Percentiles rank a stretch among this genome's conserved stretches.
Conservation (phyloP, 2,113 vertebrate genomes). For the Chaenogobius annularis region DNA sequence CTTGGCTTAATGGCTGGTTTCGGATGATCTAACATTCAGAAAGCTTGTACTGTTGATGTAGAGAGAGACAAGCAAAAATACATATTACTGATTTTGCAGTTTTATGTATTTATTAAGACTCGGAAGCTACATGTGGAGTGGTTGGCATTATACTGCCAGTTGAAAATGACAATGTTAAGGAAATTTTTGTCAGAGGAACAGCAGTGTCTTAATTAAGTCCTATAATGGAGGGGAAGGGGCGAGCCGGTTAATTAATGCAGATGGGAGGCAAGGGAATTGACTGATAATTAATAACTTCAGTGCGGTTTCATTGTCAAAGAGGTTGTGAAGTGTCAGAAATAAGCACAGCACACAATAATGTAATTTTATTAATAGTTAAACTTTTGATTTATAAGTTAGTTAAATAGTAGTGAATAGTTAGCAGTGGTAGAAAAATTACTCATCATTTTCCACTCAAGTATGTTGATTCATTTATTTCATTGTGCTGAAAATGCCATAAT, state of each 20-base stretch:
- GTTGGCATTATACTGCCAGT: background rate
- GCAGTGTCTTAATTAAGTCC: conserved; percentile 5
- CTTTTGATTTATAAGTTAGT: background rate
- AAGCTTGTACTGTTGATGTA: background rate
- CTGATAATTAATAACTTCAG: conserved; percentile 6
- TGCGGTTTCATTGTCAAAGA: background rate
- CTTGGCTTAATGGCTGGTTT: background rate
- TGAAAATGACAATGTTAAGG: conserved; percentile 6
- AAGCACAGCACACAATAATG: background rate
- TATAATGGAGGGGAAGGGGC: conserved; percentile 7
- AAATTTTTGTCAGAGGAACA: conserved; percentile 9
- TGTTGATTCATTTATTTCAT: too few relatives aligned
- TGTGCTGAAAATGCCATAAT: too few relatives aligned
- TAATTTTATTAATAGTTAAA: background rate
- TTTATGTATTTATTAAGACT: background rate
- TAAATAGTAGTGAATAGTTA: background rate
- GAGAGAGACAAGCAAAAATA: background rate
- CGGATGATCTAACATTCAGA: background rate
- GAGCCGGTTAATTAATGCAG: conserved; percentile 11
- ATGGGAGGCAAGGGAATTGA: background rate
- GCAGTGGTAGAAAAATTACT: background rate
- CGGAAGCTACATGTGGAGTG: background rate
- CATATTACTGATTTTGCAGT: too few relatives aligned
- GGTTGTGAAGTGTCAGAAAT: background rate
- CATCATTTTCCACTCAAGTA: too few relatives aligned